Evolutionary conservation across 2,888 invertebrate species (phyloP).

Genomic region (Sepiola atlantica): DNA sequence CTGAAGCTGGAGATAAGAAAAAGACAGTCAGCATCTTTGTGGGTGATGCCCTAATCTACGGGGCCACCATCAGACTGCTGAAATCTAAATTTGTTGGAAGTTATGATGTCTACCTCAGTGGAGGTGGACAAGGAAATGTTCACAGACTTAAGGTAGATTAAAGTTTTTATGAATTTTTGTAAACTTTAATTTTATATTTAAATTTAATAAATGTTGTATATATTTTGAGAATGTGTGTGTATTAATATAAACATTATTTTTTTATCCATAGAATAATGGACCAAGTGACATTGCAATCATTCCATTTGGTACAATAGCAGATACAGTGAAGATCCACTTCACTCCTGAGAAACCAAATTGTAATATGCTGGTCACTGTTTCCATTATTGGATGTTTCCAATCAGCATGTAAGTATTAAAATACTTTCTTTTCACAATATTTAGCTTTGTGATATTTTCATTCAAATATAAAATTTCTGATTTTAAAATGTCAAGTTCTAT

Average conservation of each 20-base stretch:
- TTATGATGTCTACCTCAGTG: constrained; percentile 34
- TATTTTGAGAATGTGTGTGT: not conserved
- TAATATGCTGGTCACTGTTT: not conserved
- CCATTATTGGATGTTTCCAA: constrained; percentile 32
- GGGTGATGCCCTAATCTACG: not conserved
- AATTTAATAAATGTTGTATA: not conserved
- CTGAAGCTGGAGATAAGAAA: constrained; percentile 23
- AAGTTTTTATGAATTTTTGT: not conserved
- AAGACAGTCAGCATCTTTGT: constrained; percentile 19
- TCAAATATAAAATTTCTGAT: too few relatives aligned
- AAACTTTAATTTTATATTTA: not conserved
- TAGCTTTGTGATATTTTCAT: too few relatives aligned
- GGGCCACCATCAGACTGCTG: not conserved
- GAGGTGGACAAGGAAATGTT: not conserved
- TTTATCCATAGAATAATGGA: not conserved
- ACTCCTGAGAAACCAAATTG: not conserved
- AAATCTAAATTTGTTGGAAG: not conserved
- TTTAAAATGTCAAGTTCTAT: too few relatives aligned
- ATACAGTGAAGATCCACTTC: constrained; percentile 24
- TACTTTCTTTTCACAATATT: too few relatives aligned
- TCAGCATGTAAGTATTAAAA: constrained; percentile 23
- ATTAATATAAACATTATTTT: not conserved
- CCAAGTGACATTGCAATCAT: not conserved
- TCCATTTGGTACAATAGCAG: constrained; percentile 38
- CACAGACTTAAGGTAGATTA: not conserved